A percentile compares a stretch with the other conserved stretches of the same genome.
Evolutionary conservation across 1,140 invertebrate genomes (phyloP).

Genomic region (Drosophila kepulauana): DNA sequence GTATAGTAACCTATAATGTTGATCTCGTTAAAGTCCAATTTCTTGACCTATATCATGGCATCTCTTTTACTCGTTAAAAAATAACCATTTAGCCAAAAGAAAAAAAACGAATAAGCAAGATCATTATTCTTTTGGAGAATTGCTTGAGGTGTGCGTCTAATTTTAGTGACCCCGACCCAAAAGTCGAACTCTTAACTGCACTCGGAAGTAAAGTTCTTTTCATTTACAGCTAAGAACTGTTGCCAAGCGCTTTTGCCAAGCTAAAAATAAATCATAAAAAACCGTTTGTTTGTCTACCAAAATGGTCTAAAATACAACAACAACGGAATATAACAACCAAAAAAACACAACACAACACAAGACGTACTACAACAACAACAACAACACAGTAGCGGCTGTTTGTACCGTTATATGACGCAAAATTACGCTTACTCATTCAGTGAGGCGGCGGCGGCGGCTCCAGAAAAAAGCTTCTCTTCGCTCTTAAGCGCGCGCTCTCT

Average conservation of each 20-base stretch:
- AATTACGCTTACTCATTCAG: constrained; percentile 81
- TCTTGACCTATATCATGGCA: not conserved
- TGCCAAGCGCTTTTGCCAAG: constrained; percentile 63
- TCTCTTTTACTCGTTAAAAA: not conserved
- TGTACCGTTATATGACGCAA: constrained; percentile 81
- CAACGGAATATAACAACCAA: constrained; percentile 62
- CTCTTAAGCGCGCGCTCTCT: not conserved
- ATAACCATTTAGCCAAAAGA: not conserved
- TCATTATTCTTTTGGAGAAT: not conserved
- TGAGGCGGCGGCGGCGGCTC: constrained; percentile 55
- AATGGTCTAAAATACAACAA: constrained; percentile 81
- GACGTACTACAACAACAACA: constrained; percentile 17
- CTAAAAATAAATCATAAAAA: constrained; percentile 80
- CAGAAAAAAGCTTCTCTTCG: constrained; percentile 36
- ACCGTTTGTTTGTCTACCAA: constrained; percentile 80
- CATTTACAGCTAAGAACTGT: constrained; percentile 69
- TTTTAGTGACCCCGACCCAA: constrained; percentile 35
- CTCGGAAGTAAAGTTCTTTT: constrained; percentile 65
- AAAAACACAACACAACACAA: constrained; percentile 34
- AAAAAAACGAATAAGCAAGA: not conserved
- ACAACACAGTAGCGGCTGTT: constrained; percentile 74
- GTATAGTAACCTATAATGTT: not conserved
- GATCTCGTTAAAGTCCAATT: not conserved
- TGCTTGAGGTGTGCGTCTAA: not conserved
- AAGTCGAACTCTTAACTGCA: constrained; percentile 65